Percentiles rank a stretch among this genome's conserved stretches.
Conservation (phyloP, 2,113 vertebrate genomes). For the Sialia sialis region DNA sequence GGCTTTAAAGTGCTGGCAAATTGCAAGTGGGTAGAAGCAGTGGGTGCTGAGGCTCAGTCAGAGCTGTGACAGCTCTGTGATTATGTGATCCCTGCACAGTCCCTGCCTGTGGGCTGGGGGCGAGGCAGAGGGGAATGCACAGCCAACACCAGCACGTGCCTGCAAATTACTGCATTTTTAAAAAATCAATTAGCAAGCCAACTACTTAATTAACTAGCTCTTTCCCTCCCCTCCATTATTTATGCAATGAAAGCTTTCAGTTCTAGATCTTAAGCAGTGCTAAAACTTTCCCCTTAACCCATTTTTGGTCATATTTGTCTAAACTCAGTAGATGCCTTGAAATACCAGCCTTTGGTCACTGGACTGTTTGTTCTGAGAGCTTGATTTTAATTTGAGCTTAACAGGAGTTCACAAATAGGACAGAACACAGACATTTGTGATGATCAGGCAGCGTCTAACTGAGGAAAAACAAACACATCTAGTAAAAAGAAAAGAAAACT, state of each 20-base stretch:
- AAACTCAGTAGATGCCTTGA: conserved; percentile 33
- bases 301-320: conserved; percentile 53
- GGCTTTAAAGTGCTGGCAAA: conserved; percentile 21
- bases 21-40: not conserved
- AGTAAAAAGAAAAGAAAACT: not conserved
- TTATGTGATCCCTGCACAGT: not conserved
- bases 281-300: conserved; percentile 45
- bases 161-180: not conserved
- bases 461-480: conserved; percentile 17
- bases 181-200: conserved; percentile 51
- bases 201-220: conserved; percentile 55
- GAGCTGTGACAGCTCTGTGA: conserved; percentile 5
- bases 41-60: not conserved
- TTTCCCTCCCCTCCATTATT: not conserved
- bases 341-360: conserved; percentile 2
- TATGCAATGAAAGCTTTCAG: not conserved
- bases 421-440: conserved; percentile 45
- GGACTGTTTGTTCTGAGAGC: conserved; percentile 37
- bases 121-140: not conserved
- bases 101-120: not conserved
- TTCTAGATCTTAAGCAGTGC: not conserved
- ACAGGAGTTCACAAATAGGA: conserved; percentile 47
- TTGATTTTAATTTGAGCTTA: conserved; percentile 64
- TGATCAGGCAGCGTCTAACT: conserved; percentile 46
- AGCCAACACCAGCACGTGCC: not conserved